Evolutionary conservation across 2,113 vertebrate species (phyloP).

Genomic region (Rafetus swinhoei): DNA sequence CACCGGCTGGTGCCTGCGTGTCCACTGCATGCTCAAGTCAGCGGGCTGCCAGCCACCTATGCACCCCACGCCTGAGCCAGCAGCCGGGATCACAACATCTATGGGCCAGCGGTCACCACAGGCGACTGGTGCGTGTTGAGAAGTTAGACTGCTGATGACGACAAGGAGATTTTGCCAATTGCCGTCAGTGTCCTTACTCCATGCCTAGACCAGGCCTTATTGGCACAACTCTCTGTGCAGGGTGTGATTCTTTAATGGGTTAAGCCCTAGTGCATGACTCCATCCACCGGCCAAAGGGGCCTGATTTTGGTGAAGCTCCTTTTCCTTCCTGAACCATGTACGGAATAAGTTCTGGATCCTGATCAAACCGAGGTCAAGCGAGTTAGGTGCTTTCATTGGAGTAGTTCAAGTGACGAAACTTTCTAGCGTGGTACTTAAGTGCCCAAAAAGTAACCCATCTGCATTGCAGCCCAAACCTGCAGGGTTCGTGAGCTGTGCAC

Average conservation of each 20-base stretch:
- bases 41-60: too few species aligned
- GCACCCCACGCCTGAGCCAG: too few species aligned
- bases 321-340: background rate
- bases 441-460: background rate
- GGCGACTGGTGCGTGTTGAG: rapidly evolving
- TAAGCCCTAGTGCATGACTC: background rate
- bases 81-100: background rate
- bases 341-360: background rate
- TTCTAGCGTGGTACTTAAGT: background rate
- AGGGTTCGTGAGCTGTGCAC: background rate
- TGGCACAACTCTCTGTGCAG: background rate
- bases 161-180: background rate
- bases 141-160: background rate
- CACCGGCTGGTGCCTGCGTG: background rate
- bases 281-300: background rate
- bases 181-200: too few species aligned
- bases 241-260: background rate
- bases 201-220: background rate
- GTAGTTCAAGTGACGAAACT: background rate
- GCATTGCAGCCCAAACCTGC: background rate
- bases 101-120: rapidly evolving
- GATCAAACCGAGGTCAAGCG: background rate
- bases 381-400: background rate
- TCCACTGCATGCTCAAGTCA: too few species aligned
- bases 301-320: background rate